These are phyloP conservation scores for Drosophila ercepeae DNA, from an alignment of 1,140 invertebrate genomes.

Conservation along the genomic window DNA sequence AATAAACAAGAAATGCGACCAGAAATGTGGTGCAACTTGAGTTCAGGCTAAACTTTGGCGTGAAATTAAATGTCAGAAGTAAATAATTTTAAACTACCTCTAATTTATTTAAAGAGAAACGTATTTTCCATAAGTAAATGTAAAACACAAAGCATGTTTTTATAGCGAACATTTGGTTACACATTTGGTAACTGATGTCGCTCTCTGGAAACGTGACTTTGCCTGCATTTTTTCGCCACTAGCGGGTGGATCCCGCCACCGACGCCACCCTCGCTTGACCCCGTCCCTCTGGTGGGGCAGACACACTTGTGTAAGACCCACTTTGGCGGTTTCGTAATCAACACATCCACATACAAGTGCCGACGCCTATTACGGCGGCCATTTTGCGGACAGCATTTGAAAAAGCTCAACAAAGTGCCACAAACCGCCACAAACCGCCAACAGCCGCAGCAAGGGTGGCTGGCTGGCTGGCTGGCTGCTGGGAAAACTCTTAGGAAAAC, in stretches of 20 bases:
- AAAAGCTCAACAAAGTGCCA: conserved; percentile 55
- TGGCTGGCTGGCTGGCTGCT: no score
- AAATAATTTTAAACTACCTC: no score
- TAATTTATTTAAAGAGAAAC: no score
- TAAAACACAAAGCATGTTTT: conserved; percentile 51
- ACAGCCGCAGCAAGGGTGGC: neutral
- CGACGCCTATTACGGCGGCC: conserved; percentile 31
- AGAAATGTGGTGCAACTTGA: neutral
- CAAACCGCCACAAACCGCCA: conserved; percentile 5
- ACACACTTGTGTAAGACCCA: conserved; percentile 65
- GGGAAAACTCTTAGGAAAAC: conserved; percentile 52
- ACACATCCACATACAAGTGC: conserved; percentile 30
- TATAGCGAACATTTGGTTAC: conserved; percentile 67
- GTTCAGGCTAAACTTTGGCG: neutral
- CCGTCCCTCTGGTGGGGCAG: conserved; percentile 1
- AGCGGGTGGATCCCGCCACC: conserved; percentile 24
- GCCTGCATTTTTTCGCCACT: conserved; percentile 66
- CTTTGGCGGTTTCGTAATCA: conserved; percentile 66
- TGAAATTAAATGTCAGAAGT: no score
- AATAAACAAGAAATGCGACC: conserved; percentile 37
- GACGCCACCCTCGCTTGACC: neutral
- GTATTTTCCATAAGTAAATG: conserved; percentile 34
- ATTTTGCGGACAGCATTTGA: conserved; percentile 60
- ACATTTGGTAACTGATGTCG: conserved; percentile 49
- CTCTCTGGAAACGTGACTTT: conserved; percentile 71